Conservation (phyloP, 2,113 vertebrate genomes). For the Poeciliopsis turrubarensis region DNA sequence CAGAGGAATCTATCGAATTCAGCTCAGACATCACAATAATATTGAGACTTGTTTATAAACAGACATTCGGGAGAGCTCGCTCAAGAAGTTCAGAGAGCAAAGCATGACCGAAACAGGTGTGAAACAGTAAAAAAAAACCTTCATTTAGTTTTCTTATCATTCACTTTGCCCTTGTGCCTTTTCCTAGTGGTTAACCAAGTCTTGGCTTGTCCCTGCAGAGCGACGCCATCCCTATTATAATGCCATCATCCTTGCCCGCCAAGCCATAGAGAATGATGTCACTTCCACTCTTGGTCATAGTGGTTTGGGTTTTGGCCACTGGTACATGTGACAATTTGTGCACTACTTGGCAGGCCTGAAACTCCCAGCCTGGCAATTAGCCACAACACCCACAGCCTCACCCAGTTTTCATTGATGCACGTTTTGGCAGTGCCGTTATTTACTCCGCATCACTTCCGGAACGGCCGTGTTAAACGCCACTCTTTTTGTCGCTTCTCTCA, state of each 20-base stretch:
- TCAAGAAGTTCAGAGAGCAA: slow-evolving; percentile 25
- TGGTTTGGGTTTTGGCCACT: slow-evolving; percentile 78
- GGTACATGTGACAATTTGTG: slow-evolving; percentile 78
- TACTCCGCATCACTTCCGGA: slow-evolving; percentile 38
- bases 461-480: slow-evolving; percentile 27
- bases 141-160: slow-evolving; percentile 52
- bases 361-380: slow-evolving; percentile 67
- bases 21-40: slow-evolving; percentile 78
- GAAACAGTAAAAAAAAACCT: slow-evolving; percentile 18
- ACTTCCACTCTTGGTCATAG: slow-evolving; percentile 81
- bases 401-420: slow-evolving; percentile 42
- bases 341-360: slow-evolving; percentile 66
- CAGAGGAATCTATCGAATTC: slow-evolving; percentile 77
- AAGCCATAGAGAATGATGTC: slow-evolving; percentile 81
- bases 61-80: slow-evolving; percentile 65
- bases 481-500: slow-evolving; percentile 30
- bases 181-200: slow-evolving; percentile 67
- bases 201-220: slow-evolving; percentile 56
- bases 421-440: slow-evolving; percentile 44
- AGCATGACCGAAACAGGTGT: slow-evolving; percentile 7
- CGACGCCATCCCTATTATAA: slow-evolving; percentile 76
- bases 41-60: slow-evolving; percentile 80
- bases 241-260: slow-evolving; percentile 71
- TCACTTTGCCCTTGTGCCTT: slow-evolving; percentile 50
- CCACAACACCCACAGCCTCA: slow-evolving; percentile 54